phyloP scores from a whole-genome alignment of 2,113 vertebrate species.

The Cromileptes altivelis region DNA sequence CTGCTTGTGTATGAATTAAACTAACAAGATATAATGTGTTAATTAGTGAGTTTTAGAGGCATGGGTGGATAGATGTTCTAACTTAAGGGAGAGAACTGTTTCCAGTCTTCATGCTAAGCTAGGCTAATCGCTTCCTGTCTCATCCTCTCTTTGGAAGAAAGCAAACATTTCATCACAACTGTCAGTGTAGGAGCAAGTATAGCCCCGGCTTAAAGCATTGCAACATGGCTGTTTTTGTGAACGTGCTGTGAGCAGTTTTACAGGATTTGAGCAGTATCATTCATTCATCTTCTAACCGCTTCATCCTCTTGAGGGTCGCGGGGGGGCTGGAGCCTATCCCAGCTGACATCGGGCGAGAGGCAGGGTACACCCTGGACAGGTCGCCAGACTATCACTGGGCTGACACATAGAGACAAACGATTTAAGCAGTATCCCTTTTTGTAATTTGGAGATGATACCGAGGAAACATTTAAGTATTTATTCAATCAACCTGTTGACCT shows the following conservation, averaged over 20 bases:
- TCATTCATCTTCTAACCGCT: too few species aligned
- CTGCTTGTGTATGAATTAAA: not conserved
- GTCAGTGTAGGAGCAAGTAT: not conserved
- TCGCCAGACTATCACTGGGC: too few species aligned
- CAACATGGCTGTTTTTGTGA: not conserved
- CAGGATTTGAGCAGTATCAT: slow-evolving; percentile 23
- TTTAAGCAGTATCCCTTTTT: slow-evolving; percentile 1
- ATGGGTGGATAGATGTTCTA: not conserved
- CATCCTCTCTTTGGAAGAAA: not conserved
- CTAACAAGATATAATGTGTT: not conserved
- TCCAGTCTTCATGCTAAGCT: not conserved
- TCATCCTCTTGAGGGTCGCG: too few species aligned
- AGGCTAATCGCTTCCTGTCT: not conserved
- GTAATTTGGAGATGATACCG: not conserved
- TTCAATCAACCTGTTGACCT: not conserved
- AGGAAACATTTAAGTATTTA: not conserved
- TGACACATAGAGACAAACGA: too few species aligned
- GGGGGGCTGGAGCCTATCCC: too few species aligned
- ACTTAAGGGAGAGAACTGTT: not conserved
- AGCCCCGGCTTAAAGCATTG: slow-evolving; percentile 6
- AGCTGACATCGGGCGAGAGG: too few species aligned
- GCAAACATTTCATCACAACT: not conserved
- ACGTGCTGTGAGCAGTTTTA: not conserved
- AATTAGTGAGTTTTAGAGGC: not conserved
- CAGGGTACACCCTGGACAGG: too few species aligned